These are phyloP conservation scores for Andricus curvator DNA, from an alignment of 2,888 invertebrate genomes.

Conservation along the genomic window DNA sequence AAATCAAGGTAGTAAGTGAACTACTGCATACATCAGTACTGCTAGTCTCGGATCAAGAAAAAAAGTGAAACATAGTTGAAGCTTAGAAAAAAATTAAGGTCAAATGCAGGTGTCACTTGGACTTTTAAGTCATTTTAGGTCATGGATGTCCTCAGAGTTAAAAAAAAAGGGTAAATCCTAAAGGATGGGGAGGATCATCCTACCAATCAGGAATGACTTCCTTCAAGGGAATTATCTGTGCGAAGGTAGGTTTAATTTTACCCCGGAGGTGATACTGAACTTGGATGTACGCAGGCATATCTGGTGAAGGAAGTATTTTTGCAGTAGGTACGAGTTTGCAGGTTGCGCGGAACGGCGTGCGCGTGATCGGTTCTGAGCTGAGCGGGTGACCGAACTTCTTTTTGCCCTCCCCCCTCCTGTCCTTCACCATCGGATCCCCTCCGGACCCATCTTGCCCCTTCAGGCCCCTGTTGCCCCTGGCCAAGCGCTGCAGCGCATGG, in stretches of 20 bases:
- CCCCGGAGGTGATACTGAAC: background rate
- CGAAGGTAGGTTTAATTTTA: background rate
- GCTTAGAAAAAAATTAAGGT: too few relatives aligned
- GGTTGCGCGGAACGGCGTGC: slow-evolving; percentile 69
- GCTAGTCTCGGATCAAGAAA: too few relatives aligned
- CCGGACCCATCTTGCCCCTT: slow-evolving; percentile 61
- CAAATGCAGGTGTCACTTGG: too few relatives aligned
- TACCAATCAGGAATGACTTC: background rate
- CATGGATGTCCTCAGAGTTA: background rate
- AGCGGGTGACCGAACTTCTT: slow-evolving; percentile 70
- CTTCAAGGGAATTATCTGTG: background rate
- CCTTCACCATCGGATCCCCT: slow-evolving; percentile 60
- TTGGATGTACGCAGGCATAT: slow-evolving; percentile 58
- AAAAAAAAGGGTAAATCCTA: background rate
- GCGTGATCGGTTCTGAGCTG: slow-evolving; percentile 63
- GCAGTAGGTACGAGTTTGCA: slow-evolving; percentile 71
- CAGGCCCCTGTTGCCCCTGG: slow-evolving; percentile 65
- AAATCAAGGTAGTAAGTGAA: too few relatives aligned
- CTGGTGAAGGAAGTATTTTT: slow-evolving; percentile 67
- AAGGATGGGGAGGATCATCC: background rate
- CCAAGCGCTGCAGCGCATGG: slow-evolving; percentile 68
- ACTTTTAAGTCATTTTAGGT: background rate
- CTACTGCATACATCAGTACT: too few relatives aligned
- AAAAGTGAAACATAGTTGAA: too few relatives aligned
- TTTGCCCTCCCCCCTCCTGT: slow-evolving; percentile 53